Conservation (phyloP, 2,797 vertebrate species). For the Pangasius sanitwongsei region DNA sequence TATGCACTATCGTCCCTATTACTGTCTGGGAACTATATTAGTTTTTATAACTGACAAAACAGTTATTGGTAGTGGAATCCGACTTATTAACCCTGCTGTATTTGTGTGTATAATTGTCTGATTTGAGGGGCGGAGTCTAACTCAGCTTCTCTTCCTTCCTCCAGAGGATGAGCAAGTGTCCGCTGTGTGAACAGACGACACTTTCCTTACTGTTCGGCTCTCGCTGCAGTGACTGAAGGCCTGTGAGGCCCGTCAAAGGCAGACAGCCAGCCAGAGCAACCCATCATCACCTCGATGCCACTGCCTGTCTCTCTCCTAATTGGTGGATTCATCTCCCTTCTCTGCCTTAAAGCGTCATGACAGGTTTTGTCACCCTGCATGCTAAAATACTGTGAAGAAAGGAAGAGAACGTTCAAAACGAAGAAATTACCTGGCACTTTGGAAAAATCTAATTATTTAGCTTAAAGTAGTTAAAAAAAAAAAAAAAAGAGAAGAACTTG, state of each 20-base stretch:
- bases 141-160: conserved; percentile 58
- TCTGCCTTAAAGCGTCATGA: conserved; percentile 98
- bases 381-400: conserved; percentile 98
- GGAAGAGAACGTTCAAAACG: conserved; percentile 70
- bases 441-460: conserved; percentile 57
- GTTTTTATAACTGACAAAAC: background rate
- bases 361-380: conserved; percentile 88
- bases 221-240: conserved; percentile 75
- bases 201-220: conserved; percentile 52
- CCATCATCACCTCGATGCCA: conserved; percentile 68
- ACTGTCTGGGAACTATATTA: background rate
- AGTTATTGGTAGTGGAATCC: background rate
- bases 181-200: conserved; percentile 84
- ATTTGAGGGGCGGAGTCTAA: conserved; percentile 28
- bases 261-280: conserved; percentile 59
- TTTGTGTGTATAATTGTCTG: background rate
- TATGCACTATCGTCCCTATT: background rate
- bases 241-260: conserved; percentile 49
- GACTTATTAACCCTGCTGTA: background rate
- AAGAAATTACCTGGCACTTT: conserved; percentile 87
- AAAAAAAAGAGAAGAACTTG: conserved; percentile 31
- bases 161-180: conserved; percentile 98
- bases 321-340: conserved; percentile 86
- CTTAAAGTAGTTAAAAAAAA: conserved; percentile 43
- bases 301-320: conserved; percentile 81